phyloP scores from a whole-genome alignment of 2,797 vertebrate species.

The Sebastes taczanowskii region DNA sequence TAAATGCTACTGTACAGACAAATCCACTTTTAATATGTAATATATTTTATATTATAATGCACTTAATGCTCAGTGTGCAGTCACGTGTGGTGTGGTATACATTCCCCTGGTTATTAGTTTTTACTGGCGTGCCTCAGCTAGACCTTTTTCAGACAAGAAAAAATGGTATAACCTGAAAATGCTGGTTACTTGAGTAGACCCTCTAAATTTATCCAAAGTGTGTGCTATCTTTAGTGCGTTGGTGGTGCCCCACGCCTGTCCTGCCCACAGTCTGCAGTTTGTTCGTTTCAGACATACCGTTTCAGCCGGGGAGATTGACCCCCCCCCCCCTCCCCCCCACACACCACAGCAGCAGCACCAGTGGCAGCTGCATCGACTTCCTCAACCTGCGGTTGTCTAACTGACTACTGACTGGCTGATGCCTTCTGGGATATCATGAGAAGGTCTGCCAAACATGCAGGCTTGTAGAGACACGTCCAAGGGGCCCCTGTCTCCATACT shows the following conservation, averaged over 20 bases:
- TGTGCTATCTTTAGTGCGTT: conserved; percentile 74
- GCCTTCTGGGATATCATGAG: conserved; percentile 75
- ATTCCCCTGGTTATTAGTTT: conserved; percentile 19
- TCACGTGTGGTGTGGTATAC: background rate
- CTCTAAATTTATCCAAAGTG: conserved; percentile 73
- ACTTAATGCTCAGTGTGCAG: background rate
- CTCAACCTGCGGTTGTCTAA: conserved; percentile 81
- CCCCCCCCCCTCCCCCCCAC: background rate
- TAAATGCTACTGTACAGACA: no score
- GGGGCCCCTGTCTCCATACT: conserved; percentile 70
- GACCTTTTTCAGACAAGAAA: conserved; percentile 41
- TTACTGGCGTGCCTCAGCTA: background rate
- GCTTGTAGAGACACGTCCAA: conserved; percentile 81
- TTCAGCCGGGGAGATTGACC: no score
- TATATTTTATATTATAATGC: background rate
- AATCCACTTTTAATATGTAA: background rate
- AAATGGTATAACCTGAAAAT: conserved; percentile 61
- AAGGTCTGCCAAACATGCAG: conserved; percentile 69
- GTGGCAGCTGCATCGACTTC: conserved; percentile 68
- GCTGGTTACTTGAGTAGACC: conserved; percentile 62
- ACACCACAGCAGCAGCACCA: conserved; percentile 43
- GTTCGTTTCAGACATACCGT: conserved; percentile 60
- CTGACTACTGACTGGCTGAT: conserved; percentile 56
- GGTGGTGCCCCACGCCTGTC: conserved; percentile 53
- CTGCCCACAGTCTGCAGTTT: conserved; percentile 74